Conservation (phyloP, 35 echinoderm and acorn worm genomes). For the Acanthaster planci region DNA sequence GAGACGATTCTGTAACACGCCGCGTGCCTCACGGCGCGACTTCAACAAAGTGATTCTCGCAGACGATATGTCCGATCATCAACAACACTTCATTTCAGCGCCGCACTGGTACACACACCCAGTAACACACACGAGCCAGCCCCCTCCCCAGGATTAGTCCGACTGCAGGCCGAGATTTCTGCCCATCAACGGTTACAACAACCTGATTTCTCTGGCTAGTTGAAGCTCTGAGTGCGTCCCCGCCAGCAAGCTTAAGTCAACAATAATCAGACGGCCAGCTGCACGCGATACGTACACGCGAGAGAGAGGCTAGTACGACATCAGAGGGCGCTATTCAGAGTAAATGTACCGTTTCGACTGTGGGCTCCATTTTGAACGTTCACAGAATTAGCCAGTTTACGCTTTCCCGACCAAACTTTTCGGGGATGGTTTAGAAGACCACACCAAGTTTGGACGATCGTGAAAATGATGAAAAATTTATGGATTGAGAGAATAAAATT, state of each 20-base stretch:
- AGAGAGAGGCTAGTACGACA: not conserved
- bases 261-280: not conserved
- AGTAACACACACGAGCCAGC: not conserved
- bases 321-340: slow-evolving; percentile 2
- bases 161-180: not conserved
- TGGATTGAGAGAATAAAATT: too few relatives aligned
- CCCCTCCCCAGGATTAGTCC: slow-evolving; percentile 15
- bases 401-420: too few relatives aligned
- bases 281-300: too few relatives aligned
- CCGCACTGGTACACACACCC: not conserved
- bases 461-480: too few relatives aligned
- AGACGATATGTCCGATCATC: not conserved
- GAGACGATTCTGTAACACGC: too few relatives aligned
- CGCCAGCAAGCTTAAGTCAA: slow-evolving; percentile 20
- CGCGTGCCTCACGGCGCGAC: too few relatives aligned
- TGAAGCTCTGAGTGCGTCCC: not conserved
- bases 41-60: too few relatives aligned
- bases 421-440: too few relatives aligned
- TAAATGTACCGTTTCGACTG: too few relatives aligned
- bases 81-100: not conserved
- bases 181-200: slow-evolving; percentile 15
- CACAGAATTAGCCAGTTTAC: too few relatives aligned
- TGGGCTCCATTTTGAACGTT: too few relatives aligned
- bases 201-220: slow-evolving; percentile 7
- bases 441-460: too few relatives aligned